These are phyloP conservation scores for Phalanger gymnotis DNA, from an alignment of 2,797 vertebrate genomes.

Conservation along the genomic window DNA sequence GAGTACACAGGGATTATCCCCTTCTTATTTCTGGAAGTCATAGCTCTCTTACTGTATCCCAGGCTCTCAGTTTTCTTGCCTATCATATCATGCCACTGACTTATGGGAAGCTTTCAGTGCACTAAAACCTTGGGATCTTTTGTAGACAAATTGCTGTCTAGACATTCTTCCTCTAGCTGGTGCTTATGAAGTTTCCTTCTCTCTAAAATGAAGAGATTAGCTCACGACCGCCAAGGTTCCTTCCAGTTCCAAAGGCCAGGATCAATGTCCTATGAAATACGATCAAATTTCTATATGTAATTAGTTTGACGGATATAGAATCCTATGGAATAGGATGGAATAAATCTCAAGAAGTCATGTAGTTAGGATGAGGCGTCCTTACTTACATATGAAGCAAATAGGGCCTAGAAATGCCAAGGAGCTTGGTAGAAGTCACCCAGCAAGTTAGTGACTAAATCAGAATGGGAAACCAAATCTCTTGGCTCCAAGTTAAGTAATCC, in stretches of 20 bases:
- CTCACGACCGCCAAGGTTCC: neutral
- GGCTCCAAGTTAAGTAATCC: neutral
- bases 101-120: neutral
- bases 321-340: neutral
- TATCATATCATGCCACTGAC: neutral
- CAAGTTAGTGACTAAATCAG: neutral
- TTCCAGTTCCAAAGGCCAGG: neutral
- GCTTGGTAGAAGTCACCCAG: neutral
- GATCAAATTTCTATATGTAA: neutral
- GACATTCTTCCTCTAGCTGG: neutral
- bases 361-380: neutral
- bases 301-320: neutral
- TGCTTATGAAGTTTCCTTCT: neutral
- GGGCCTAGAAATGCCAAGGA: neutral
- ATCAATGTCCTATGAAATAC: neutral
- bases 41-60: neutral
- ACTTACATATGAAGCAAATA: neutral
- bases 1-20: neutral
- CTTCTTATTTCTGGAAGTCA: neutral
- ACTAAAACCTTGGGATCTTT: neutral
- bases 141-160: neutral
- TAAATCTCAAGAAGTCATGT: neutral
- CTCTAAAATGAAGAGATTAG: neutral
- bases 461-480: neutral
- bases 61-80: neutral